These are phyloP conservation scores for Oithona nana DNA, from an alignment of 2,888 invertebrate genomes.

Conservation along the genomic window DNA sequence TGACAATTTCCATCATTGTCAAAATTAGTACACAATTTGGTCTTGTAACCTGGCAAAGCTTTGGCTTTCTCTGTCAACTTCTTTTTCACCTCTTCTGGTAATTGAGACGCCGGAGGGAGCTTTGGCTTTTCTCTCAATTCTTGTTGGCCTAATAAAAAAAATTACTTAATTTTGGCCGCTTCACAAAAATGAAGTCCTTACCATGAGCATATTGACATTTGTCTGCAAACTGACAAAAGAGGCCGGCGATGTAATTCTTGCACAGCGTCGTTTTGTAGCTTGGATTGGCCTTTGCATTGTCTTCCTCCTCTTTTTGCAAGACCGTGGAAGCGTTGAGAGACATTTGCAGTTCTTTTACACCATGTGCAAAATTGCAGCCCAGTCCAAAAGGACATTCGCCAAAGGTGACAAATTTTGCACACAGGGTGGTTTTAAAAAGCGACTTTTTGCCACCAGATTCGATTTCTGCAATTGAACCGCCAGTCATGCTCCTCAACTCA, in stretches of 20 bases:
- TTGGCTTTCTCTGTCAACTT: constrained; percentile 6
- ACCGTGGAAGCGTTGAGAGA: background rate
- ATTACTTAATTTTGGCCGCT: no score
- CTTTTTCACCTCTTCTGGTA: background rate
- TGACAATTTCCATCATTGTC: background rate
- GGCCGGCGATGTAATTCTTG: background rate
- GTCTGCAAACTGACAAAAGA: constrained; percentile 1
- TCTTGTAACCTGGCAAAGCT: constrained; percentile 6
- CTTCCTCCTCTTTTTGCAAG: background rate
- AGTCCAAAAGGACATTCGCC: constrained; percentile 9
- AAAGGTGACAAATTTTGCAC: constrained; percentile 6
- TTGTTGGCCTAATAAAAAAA: no score
- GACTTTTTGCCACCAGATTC: background rate
- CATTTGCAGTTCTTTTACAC: constrained; percentile 5
- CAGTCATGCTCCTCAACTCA: background rate
- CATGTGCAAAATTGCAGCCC: constrained; percentile 5
- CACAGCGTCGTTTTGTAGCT: constrained; percentile 12
- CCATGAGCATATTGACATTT: constrained; percentile 14
- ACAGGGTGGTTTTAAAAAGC: constrained; percentile 2
- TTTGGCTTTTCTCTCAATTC: constrained; percentile 7
- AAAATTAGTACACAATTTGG: background rate
- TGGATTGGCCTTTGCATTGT: background rate
- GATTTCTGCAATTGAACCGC: background rate
- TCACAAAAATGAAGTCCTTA: no score
- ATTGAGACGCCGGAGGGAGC: background rate